Percentiles rank a stretch among this genome's conserved stretches.
Evolutionary conservation across 2,797 vertebrate species (phyloP).

Genomic region (Momotus momota): DNA sequence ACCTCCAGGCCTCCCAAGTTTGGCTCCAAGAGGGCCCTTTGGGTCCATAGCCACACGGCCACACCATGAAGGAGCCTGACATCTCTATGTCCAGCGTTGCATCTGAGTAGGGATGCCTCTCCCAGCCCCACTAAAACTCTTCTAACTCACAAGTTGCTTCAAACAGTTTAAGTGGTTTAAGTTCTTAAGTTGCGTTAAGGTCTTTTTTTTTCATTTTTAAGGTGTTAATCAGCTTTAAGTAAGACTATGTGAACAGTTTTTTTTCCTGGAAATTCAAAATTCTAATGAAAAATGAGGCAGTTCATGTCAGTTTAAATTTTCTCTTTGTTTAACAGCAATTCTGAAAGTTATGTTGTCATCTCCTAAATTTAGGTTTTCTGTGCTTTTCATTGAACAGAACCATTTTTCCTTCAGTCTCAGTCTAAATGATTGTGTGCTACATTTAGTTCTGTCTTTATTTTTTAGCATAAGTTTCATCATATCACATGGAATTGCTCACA

Average conservation of each 20-base stretch:
- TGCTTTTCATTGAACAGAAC: not conserved
- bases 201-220: conserved; percentile 59
- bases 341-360: not conserved
- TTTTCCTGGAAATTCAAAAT: not conserved
- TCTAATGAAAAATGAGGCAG: not conserved
- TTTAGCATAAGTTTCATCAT: not conserved
- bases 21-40: not conserved
- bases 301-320: not conserved
- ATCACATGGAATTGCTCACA: not conserved
- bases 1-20: not conserved
- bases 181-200: conserved; percentile 60
- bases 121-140: not conserved
- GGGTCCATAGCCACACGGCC: too few relatives aligned
- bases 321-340: not conserved
- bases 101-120: not conserved
- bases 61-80: rapidly evolving
- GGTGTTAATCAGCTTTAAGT: conserved; percentile 68
- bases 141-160: not conserved
- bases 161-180: conserved; percentile 64
- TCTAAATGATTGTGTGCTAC: not conserved
- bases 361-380: not conserved
- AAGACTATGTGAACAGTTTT: conserved; percentile 7
- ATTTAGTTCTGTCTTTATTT: not conserved
- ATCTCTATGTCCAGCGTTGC: not conserved
- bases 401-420: not conserved